These are phyloP conservation scores for Neolamprologus sp. DNA, from an alignment of 2,113 vertebrate genomes.

Conservation along the genomic window DNA sequence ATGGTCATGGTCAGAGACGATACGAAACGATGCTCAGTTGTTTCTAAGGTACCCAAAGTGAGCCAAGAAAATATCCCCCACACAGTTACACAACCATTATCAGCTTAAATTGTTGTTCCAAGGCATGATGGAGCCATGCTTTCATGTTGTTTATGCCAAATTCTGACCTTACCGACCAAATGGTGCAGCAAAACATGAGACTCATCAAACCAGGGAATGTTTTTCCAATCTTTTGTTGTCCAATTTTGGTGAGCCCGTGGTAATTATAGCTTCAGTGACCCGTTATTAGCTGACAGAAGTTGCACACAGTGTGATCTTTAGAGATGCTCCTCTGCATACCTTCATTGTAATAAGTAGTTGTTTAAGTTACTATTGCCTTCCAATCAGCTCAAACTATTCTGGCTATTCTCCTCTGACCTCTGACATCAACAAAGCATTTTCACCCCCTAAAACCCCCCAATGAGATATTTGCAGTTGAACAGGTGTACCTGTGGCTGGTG, in stretches of 20 bases:
- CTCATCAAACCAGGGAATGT: not conserved
- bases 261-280: not conserved
- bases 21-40: rapidly evolving
- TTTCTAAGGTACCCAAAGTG: not conserved
- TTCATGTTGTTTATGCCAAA: not conserved
- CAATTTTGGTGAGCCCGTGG: not conserved
- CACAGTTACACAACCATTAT: not conserved
- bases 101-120: not conserved
- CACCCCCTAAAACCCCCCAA: not conserved
- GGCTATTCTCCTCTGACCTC: not conserved
- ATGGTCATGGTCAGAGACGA: not conserved
- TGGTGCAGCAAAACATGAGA: not conserved
- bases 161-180: not conserved
- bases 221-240: not conserved
- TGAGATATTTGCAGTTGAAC: not conserved
- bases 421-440: not conserved
- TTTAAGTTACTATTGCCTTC: not conserved
- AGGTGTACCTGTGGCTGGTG: not conserved
- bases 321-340: not conserved
- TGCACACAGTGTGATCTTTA: not conserved
- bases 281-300: not conserved
- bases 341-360: not conserved
- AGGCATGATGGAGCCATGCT: not conserved
- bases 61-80: not conserved
- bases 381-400: not conserved